These are phyloP conservation scores for Channa striata DNA, from an alignment of 2,797 vertebrate species.

Conservation along the genomic window DNA sequence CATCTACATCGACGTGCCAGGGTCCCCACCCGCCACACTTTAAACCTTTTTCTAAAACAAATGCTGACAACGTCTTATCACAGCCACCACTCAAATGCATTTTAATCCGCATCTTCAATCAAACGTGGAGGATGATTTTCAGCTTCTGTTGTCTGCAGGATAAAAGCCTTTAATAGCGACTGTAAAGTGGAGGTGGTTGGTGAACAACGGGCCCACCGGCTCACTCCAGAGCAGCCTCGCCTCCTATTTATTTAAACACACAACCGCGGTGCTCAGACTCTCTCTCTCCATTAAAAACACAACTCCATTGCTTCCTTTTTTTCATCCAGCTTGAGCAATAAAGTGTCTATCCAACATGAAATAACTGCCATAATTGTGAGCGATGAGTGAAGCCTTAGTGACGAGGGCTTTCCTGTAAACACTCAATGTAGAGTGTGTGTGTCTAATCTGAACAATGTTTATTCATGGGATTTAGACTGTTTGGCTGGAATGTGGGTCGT, in stretches of 20 bases:
- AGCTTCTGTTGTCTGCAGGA: constrained; percentile 34
- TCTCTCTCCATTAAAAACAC: constrained; percentile 45
- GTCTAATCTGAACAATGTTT: constrained; percentile 69
- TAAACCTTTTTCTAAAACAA: constrained; percentile 20
- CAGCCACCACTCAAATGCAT: constrained; percentile 45
- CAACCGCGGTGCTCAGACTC: constrained; percentile 53
- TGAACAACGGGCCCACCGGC: constrained; percentile 26
- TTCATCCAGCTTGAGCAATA: constrained; percentile 49
- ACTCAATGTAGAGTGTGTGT: constrained; percentile 12
- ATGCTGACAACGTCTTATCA: constrained; percentile 34
- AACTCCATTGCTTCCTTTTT: constrained; percentile 43
- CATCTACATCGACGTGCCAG: constrained; percentile 11
- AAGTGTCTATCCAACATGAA: constrained; percentile 46
- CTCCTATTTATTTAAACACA: constrained; percentile 53
- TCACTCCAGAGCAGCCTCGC: constrained; percentile 32
- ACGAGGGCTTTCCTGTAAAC: constrained; percentile 41
- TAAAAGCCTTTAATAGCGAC: constrained; percentile 51
- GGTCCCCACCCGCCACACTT: constrained; percentile 35
- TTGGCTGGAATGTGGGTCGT: constrained; percentile 68
- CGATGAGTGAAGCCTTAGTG: constrained; percentile 35
- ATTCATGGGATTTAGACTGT: constrained; percentile 70
- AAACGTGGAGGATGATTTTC: constrained; percentile 20
- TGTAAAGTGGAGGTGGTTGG: constrained; percentile 33
- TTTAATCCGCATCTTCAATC: constrained; percentile 59
- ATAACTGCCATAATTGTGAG: constrained; percentile 50